A percentile compares a stretch with the other conserved stretches of the same genome.
Conservation (phyloP, 2,797 vertebrate genomes). For the Anomalospiza imberbis region DNA sequence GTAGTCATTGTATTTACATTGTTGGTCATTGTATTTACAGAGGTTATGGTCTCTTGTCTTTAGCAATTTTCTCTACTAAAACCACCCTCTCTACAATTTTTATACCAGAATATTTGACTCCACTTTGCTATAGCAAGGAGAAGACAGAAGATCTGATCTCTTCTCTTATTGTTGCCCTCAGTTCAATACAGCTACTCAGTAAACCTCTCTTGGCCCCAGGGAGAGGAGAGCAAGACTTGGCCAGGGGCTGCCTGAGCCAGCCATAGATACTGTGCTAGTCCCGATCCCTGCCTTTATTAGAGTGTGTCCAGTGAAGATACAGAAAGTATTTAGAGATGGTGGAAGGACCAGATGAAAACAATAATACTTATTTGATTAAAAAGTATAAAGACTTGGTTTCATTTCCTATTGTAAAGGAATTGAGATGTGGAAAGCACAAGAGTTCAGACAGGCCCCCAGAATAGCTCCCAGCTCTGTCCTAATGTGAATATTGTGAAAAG, state of each 20-base stretch:
- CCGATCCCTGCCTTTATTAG: background rate
- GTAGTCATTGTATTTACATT: background rate
- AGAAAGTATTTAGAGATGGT: background rate
- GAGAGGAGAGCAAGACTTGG: background rate
- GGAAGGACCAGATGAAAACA: background rate
- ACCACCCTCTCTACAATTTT: background rate
- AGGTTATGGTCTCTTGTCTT: background rate
- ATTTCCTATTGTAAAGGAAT: background rate
- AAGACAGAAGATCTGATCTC: background rate
- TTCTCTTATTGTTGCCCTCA: background rate
- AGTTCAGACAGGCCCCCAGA: background rate
- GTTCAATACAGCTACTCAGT: background rate
- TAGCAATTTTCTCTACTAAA: background rate
- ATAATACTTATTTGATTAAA: background rate
- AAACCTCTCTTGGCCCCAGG: background rate
- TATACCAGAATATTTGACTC: background rate
- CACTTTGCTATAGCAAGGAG: background rate
- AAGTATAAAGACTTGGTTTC: background rate
- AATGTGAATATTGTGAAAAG: background rate
- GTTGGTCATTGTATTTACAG: background rate
- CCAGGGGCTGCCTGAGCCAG: background rate
- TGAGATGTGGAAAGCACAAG: background rate
- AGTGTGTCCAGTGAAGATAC: background rate
- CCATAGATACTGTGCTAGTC: fast-evolving
- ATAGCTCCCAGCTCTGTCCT: background rate